These are phyloP conservation scores for Python bivittatus DNA, from an alignment of 2,113 vertebrate species.

Conservation along the genomic window DNA sequence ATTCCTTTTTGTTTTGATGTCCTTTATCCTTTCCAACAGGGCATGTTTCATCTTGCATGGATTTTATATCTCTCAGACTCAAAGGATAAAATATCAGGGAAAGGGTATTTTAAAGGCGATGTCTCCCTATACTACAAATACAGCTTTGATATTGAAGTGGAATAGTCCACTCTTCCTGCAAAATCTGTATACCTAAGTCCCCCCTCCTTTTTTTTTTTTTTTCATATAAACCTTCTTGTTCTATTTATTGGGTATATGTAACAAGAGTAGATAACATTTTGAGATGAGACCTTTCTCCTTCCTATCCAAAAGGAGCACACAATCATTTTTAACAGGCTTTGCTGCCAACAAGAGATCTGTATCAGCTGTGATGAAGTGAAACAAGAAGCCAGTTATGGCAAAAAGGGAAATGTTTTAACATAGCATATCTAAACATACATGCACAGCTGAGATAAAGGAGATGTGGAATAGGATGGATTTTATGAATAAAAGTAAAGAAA, in stretches of 20 bases:
- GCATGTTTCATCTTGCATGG: background rate
- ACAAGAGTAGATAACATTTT: slow-evolving; percentile 19
- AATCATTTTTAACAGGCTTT: slow-evolving; percentile 18
- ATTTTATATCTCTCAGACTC: background rate
- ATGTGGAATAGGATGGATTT: slow-evolving; percentile 4
- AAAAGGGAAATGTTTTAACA: slow-evolving; percentile 8
- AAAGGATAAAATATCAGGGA: background rate
- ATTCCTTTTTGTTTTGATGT: background rate
- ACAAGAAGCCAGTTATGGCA: slow-evolving; percentile 32
- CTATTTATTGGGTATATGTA: slow-evolving; percentile 16
- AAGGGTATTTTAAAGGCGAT: background rate
- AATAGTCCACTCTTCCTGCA: background rate
- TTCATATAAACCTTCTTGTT: background rate
- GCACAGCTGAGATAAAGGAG: slow-evolving; percentile 5
- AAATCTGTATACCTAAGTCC: background rate
- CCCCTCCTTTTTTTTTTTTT: background rate
- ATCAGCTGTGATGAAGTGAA: slow-evolving; percentile 29
- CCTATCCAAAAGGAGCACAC: slow-evolving; percentile 20
- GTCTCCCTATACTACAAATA: background rate
- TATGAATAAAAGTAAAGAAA: slow-evolving; percentile 17
- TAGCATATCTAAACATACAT: slow-evolving; percentile 7
- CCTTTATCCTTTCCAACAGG: background rate
- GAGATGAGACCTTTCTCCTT: slow-evolving; percentile 22
- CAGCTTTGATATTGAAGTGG: background rate
- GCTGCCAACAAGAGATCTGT: slow-evolving; percentile 29